Evolutionary conservation across 2,888 invertebrate species (phyloP).

Genomic region (Meganola albula): DNA sequence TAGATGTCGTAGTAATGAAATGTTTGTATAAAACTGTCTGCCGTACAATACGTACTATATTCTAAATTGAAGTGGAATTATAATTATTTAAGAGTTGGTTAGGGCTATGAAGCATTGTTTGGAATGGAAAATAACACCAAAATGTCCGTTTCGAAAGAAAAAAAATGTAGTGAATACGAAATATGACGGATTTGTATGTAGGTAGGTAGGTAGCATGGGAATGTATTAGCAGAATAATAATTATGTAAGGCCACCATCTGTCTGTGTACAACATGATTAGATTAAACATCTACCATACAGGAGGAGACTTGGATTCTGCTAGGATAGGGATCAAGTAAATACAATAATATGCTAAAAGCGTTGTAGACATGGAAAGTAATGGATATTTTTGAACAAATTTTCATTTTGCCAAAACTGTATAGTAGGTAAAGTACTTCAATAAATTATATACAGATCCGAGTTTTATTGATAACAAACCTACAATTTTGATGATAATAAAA

Average conservation of each 20-base stretch:
- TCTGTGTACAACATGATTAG: constrained; percentile 4
- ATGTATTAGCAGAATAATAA: neutral
- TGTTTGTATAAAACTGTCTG: constrained; percentile 24
- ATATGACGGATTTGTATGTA: neutral
- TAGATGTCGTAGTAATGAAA: constrained; percentile 27
- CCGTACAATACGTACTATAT: constrained; percentile 11
- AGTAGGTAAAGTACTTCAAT: constrained; percentile 54
- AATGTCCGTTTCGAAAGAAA: neutral
- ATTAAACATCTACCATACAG: constrained; percentile 10
- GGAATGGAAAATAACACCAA: neutral
- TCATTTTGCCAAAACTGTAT: constrained; percentile 52
- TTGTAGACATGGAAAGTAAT: constrained; percentile 24
- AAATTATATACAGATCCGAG: no score
- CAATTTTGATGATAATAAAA: no score
- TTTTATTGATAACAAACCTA: no score
- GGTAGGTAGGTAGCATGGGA: neutral
- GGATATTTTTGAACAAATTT: constrained; percentile 41
- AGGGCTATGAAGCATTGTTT: constrained; percentile 5
- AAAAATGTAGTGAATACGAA: neutral
- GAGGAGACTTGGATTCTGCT: no score
- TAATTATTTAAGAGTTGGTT: constrained; percentile 9
- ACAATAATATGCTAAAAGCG: constrained; percentile 8
- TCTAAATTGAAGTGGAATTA: constrained; percentile 9
- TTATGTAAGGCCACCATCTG: neutral
- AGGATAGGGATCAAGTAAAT: no score